Conservation (phyloP, 2,797 vertebrate species). For the Coluber constrictor region DNA sequence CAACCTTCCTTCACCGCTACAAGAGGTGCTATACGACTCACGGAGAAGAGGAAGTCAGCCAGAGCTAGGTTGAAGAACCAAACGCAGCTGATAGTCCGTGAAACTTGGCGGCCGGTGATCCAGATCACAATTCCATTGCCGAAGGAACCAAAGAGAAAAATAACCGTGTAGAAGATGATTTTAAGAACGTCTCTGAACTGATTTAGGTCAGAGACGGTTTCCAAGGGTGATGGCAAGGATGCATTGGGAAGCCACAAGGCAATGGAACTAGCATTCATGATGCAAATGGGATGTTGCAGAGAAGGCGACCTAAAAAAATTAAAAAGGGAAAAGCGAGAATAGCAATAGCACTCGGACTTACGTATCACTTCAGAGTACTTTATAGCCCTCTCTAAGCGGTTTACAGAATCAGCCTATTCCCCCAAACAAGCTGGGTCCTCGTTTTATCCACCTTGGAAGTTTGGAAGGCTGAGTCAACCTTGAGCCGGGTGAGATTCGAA, state of each 20-base stretch:
- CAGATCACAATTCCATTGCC: conserved; percentile 82
- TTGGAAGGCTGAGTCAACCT: too few species aligned
- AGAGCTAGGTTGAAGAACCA: conserved; percentile 85
- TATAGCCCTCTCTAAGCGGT: too few species aligned
- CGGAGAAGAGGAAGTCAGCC: conserved; percentile 83
- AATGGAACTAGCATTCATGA: not conserved
- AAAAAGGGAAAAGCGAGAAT: not conserved
- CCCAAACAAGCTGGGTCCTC: too few species aligned
- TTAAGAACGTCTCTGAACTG: not conserved
- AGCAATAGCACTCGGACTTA: too few species aligned
- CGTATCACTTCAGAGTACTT: too few species aligned
- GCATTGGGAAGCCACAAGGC: not conserved
- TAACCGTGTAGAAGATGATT: conserved; percentile 53
- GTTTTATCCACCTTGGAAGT: too few species aligned
- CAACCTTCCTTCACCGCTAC: conserved; percentile 61
- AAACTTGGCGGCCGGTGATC: conserved; percentile 76
- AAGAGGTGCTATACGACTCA: conserved; percentile 72
- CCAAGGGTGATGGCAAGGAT: not conserved
- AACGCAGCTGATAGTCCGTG: conserved; percentile 72
- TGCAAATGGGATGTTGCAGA: not conserved
- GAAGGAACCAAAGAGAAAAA: conserved; percentile 79
- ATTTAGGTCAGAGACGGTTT: not conserved
- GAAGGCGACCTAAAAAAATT: not conserved
- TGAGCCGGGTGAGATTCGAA: too few species aligned
- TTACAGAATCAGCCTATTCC: too few species aligned